Evolutionary conservation across 2,113 vertebrate genomes (phyloP).

Genomic region (Pomatorhinus ruficollis): DNA sequence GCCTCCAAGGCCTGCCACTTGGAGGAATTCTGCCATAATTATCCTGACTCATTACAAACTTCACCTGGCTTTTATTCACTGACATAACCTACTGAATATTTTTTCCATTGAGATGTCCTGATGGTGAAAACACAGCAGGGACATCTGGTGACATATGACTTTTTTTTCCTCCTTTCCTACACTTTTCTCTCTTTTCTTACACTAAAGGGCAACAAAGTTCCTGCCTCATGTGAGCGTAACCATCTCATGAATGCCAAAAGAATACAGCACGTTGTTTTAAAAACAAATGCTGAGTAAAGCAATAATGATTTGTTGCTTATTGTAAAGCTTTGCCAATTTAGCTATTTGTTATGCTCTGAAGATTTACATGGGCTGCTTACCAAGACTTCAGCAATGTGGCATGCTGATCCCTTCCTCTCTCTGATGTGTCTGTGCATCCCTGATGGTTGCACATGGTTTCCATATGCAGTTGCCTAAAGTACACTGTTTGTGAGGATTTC

Average conservation of each 20-base stretch:
- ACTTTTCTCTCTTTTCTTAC: neutral
- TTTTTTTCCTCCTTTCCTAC: neutral
- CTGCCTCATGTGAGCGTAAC: neutral
- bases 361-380: neutral
- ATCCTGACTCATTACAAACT: neutral
- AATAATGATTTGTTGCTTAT: neutral
- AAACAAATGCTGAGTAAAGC: neutral
- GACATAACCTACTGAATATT: neutral
- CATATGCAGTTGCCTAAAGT: neutral
- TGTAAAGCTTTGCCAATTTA: neutral
- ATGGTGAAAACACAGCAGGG: neutral
- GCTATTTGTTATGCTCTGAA: neutral
- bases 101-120: neutral
- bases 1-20: accelerated
- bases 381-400: neutral
- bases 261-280: neutral
- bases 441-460: neutral
- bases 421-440: neutral
- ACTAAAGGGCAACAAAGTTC: neutral
- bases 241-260: neutral
- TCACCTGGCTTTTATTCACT: constrained; percentile 49
- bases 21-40: constrained; percentile 27
- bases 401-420: neutral
- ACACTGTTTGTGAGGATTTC: neutral
- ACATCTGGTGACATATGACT: neutral